Conservation (phyloP, 2,113 vertebrate genomes). For the Sterna hirundo region DNA sequence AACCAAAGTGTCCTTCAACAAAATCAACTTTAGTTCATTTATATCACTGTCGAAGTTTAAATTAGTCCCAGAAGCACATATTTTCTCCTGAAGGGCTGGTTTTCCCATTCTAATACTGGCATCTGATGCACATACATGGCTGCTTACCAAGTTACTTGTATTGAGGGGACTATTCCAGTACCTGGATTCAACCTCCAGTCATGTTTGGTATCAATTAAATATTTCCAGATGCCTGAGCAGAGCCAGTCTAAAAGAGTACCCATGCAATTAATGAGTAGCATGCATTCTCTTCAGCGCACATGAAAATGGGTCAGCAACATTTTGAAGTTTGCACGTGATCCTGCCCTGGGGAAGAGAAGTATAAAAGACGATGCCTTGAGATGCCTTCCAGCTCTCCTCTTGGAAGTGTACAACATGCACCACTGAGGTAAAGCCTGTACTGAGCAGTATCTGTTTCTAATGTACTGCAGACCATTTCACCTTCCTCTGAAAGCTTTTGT, state of each 20-base stretch:
- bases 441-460: background rate
- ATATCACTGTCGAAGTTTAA: background rate
- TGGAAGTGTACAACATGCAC: background rate
- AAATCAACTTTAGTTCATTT: background rate
- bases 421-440: background rate
- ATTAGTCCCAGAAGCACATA: background rate
- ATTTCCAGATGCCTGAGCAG: slow-evolving; percentile 46
- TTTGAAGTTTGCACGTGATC: background rate
- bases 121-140: background rate
- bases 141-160: background rate
- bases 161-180: background rate
- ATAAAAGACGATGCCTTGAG: background rate
- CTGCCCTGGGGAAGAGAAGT: background rate
- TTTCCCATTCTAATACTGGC: background rate
- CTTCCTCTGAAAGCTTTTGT: background rate
- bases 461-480: background rate
- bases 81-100: background rate
- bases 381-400: background rate
- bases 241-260: background rate
- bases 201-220: slow-evolving; percentile 40
- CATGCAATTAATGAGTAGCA: background rate
- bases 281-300: background rate
- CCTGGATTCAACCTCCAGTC: background rate
- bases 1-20: background rate
- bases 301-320: slow-evolving; percentile 42